phyloP scores from a whole-genome alignment of 2,797 vertebrate species.

The Moxostoma hubbsi region DNA sequence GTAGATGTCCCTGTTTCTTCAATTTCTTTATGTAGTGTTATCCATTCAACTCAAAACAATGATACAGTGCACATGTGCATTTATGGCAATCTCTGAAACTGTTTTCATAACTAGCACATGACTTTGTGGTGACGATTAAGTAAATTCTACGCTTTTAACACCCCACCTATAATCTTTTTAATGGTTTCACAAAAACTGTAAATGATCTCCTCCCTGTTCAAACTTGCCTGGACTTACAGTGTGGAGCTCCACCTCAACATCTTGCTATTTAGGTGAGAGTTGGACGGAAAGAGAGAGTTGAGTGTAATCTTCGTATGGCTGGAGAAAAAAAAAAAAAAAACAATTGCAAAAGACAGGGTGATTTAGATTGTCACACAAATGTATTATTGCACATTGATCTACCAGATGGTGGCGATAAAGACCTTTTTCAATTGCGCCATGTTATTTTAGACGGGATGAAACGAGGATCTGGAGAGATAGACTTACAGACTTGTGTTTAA shows the following conservation, averaged over 20 bases:
- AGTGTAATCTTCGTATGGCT: slow-evolving; percentile 4
- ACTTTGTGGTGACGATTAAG: slow-evolving; percentile 43
- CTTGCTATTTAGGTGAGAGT: slow-evolving; percentile 30
- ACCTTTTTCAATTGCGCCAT: too few relatives aligned
- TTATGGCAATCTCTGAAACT: slow-evolving; percentile 11
- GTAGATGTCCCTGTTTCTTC: slow-evolving; percentile 10
- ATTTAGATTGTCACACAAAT: background rate
- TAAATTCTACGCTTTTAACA: slow-evolving; percentile 43
- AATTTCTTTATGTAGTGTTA: background rate
- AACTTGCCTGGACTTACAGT: slow-evolving; percentile 45
- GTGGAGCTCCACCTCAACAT: background rate
- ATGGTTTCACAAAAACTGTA: slow-evolving; percentile 37
- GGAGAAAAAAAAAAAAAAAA: background rate
- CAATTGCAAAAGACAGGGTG: background rate
- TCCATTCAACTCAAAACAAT: background rate
- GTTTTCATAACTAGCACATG: slow-evolving; percentile 29
- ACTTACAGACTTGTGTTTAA: too few relatives aligned
- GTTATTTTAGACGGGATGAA: too few relatives aligned
- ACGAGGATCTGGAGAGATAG: too few relatives aligned
- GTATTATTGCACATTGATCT: background rate
- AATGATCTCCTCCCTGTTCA: slow-evolving; percentile 48
- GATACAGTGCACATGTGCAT: background rate
- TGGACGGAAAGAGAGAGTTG: background rate
- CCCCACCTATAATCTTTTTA: slow-evolving; percentile 40
- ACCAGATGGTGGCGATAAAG: slow-evolving; percentile 38